Evolutionary conservation across 2,797 vertebrate species (phyloP).

Genomic region (Tokudaia tokunoshimensis): DNA sequence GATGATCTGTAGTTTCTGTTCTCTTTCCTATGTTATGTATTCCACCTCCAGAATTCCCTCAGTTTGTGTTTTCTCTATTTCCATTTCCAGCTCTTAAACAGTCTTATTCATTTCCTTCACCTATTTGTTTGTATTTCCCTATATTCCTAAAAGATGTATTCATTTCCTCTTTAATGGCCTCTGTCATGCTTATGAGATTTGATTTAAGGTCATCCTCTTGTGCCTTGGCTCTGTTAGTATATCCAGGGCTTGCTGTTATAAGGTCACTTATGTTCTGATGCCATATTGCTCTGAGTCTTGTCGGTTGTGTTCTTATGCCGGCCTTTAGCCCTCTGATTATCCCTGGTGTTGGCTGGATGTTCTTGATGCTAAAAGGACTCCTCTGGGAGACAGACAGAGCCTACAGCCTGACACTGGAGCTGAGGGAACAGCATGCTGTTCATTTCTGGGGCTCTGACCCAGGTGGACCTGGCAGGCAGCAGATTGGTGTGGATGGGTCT

Average conservation of each 20-base stretch:
- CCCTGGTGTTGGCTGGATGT: background rate
- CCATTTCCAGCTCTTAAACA: background rate
- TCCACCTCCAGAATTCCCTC: too few relatives aligned
- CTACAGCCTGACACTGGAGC: background rate
- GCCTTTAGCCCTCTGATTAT: background rate
- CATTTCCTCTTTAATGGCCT: background rate
- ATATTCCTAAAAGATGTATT: background rate
- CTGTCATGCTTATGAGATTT: background rate
- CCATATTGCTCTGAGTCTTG: background rate
- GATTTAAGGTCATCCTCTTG: background rate
- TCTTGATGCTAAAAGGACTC: background rate
- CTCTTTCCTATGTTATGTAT: too few relatives aligned
- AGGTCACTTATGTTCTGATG: background rate
- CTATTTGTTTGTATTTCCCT: background rate
- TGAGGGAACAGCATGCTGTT: background rate
- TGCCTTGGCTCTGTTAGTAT: background rate
- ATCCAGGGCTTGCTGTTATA: background rate
- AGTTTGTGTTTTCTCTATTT: too few relatives aligned
- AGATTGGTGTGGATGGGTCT: background rate
- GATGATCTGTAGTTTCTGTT: too few relatives aligned
- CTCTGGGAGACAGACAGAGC: background rate
- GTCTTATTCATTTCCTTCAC: background rate
- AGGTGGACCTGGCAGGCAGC: background rate
- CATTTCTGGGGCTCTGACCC: background rate
- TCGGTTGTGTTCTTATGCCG: background rate